Conservation (phyloP, 2,113 vertebrate species). For the Uria lomvia region DNA sequence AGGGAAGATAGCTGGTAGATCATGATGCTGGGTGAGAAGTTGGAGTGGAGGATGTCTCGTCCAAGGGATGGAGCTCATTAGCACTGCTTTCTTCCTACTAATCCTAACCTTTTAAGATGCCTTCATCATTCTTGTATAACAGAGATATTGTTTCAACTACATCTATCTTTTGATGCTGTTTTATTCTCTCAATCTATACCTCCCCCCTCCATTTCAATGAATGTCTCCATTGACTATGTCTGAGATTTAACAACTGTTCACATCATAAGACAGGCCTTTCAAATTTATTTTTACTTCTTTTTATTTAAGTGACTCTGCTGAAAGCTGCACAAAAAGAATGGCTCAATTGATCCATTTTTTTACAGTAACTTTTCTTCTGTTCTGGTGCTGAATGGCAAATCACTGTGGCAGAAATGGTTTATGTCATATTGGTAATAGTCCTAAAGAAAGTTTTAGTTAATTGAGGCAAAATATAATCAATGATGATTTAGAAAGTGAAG, state of each 20-base stretch:
- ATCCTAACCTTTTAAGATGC: background rate
- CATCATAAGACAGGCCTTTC: background rate
- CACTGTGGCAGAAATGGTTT: background rate
- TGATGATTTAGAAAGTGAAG: background rate
- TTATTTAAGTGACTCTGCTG: background rate
- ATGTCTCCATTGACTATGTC: background rate
- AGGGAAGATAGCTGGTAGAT: background rate
- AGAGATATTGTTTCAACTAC: background rate
- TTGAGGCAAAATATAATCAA: background rate
- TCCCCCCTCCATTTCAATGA: background rate
- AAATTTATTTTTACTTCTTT: background rate
- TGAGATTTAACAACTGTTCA: background rate
- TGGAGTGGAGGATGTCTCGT: rapidly evolving
- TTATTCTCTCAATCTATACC: background rate
- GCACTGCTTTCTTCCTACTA: background rate
- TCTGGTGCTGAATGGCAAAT: background rate
- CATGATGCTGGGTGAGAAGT: background rate
- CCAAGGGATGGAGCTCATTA: background rate
- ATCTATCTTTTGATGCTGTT: background rate
- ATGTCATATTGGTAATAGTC: background rate
- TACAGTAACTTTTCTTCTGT: background rate
- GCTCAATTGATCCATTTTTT: background rate
- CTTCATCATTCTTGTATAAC: background rate
- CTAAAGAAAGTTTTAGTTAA: background rate
- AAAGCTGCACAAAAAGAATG: background rate